Evolutionary conservation across 2,797 vertebrate genomes (phyloP).

Genomic region (Acestrorhynchus altus): DNA sequence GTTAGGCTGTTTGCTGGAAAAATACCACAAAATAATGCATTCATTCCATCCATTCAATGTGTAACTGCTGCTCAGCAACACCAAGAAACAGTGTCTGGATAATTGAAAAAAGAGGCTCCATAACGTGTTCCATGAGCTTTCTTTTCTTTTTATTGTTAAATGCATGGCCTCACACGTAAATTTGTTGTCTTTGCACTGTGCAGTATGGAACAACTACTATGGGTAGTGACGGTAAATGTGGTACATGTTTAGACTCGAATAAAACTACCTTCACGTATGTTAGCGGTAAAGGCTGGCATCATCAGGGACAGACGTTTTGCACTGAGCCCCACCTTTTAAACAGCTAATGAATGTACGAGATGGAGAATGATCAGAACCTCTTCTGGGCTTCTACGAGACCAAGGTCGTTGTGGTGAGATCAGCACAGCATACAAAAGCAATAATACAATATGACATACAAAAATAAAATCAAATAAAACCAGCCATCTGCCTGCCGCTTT

Average conservation of each 20-base stretch:
- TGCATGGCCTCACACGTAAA: conserved; percentile 77
- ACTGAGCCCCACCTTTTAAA: not conserved
- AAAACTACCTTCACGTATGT: conserved; percentile 56
- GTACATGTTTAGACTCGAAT: conserved; percentile 62
- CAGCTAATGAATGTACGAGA: conserved; percentile 9
- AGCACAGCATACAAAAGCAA: conserved; percentile 71
- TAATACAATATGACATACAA: conserved; percentile 75
- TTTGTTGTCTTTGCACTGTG: conserved; percentile 71
- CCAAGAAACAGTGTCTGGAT: not conserved
- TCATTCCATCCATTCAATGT: not conserved
- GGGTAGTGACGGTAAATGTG: conserved; percentile 69
- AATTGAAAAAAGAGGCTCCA: not conserved
- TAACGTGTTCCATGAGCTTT: conserved; percentile 56
- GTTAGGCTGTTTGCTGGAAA: not conserved
- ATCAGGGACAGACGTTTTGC: not conserved
- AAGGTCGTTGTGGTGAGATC: conserved; percentile 68
- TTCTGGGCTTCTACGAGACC: conserved; percentile 52
- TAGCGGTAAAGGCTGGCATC: not conserved
- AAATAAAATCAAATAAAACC: conserved; percentile 83
- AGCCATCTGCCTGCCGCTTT: conserved; percentile 61
- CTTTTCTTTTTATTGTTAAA: conserved; percentile 71
- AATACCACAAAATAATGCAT: not conserved
- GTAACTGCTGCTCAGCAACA: conserved; percentile 1
- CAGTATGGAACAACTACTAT: conserved; percentile 75
- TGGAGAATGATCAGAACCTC: not conserved